A percentile compares a stretch with the other conserved stretches of the same genome.
phyloP scores from a whole-genome alignment of 2,888 invertebrate species.

The Erpobdella octoculata region DNA sequence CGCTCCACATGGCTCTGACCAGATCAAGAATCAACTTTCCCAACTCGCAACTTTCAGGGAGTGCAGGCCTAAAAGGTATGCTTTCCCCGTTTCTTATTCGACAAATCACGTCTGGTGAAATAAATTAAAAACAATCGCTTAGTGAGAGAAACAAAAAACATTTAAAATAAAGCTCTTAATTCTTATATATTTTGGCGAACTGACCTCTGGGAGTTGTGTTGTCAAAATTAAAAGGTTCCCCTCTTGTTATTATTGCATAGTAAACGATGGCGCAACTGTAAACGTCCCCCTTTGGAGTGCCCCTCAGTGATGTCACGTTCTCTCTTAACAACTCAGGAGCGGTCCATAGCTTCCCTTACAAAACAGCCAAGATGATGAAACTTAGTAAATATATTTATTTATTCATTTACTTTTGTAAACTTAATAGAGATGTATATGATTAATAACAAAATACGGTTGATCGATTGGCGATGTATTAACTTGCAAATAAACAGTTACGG shows the following conservation, averaged over 20 bases:
- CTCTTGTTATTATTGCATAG: slow-evolving; percentile 42
- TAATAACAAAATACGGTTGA: background rate
- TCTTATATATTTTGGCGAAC: too few relatives aligned
- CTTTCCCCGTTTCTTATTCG: slow-evolving; percentile 38
- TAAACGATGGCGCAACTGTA: slow-evolving; percentile 47
- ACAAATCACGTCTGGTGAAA: slow-evolving; percentile 35
- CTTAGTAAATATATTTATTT: too few relatives aligned
- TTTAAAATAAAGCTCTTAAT: too few relatives aligned
- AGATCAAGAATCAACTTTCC: slow-evolving; percentile 33
- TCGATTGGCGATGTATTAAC: background rate
- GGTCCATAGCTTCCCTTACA: slow-evolving; percentile 54
- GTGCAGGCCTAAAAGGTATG: slow-evolving; percentile 34
- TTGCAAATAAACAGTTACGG: background rate
- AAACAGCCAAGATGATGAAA: background rate
- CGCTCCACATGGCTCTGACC: slow-evolving; percentile 38
- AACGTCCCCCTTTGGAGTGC: slow-evolving; percentile 45
- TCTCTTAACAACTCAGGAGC: slow-evolving; percentile 46
- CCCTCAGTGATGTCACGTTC: slow-evolving; percentile 37
- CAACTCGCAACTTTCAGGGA: slow-evolving; percentile 34
- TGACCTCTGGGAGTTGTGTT: slow-evolving; percentile 32
- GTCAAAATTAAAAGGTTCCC: slow-evolving; percentile 36
- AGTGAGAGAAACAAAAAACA: too few relatives aligned
- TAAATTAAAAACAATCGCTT: background rate
- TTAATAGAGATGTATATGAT: background rate
- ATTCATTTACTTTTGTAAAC: background rate